Evolutionary conservation across 2,888 invertebrate species (phyloP).

Genomic region (Agriotes lineatus): DNA sequence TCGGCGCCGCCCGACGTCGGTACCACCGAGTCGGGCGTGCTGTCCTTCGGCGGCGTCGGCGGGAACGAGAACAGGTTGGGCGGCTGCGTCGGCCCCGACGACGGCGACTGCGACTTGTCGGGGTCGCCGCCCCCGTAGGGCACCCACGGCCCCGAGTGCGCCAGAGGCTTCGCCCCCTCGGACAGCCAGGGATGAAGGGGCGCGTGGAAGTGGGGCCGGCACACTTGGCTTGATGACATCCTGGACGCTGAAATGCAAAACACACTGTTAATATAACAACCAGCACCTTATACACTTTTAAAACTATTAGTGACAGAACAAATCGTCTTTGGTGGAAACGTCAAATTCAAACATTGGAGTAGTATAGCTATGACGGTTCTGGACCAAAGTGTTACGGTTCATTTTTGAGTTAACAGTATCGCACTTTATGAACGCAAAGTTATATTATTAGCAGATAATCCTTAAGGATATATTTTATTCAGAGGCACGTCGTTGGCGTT

Average conservation of each 20-base stretch:
- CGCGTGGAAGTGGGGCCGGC: slow-evolving; percentile 95
- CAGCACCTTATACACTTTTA: too few relatives aligned
- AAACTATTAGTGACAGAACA: too few relatives aligned
- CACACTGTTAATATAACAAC: too few relatives aligned
- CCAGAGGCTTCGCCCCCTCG: slow-evolving; percentile 73
- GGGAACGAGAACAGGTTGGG: slow-evolving; percentile 95
- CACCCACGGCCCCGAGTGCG: slow-evolving; percentile 81
- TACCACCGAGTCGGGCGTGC: slow-evolving; percentile 90
- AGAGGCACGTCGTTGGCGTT: too few relatives aligned
- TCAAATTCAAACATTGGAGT: too few relatives aligned
- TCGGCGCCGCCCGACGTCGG: slow-evolving; percentile 74
- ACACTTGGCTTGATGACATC: slow-evolving; percentile 83
- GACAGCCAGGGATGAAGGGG: slow-evolving; percentile 91
- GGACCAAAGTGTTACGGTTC: too few relatives aligned
- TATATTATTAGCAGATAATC: too few relatives aligned
- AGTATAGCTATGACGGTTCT: too few relatives aligned
- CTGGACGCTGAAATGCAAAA: slow-evolving; percentile 76
- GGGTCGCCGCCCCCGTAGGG: slow-evolving; percentile 74
- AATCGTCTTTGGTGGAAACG: too few relatives aligned
- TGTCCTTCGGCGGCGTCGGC: slow-evolving; percentile 96
- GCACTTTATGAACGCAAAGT: too few relatives aligned
- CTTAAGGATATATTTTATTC: too few relatives aligned
- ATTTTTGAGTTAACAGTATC: too few relatives aligned
- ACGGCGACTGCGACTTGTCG: slow-evolving; percentile 74
- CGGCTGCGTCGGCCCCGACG: slow-evolving; percentile 69